Base-by-base conservation (phyloP, 2,888 invertebrate genomes). In the Crematogaster levior region DNA sequence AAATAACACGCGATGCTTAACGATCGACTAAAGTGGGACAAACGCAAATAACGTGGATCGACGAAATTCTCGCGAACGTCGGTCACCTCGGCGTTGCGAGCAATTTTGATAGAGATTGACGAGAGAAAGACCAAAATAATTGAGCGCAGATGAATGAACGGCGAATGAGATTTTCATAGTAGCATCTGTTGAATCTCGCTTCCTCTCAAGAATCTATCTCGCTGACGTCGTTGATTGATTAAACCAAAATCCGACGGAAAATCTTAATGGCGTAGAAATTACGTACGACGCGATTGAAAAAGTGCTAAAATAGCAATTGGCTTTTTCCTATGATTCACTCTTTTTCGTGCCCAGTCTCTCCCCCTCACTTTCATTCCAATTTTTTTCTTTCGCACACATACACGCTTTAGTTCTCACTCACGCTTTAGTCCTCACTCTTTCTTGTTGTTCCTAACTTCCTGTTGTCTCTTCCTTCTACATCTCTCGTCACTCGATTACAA, bases 261-360 rank as follows among this genome's bases (percentile, higher is more conserved):
- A 82, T 65, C 56, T 63, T 81, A 84, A 83, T 84, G 75, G 77
- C 77, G 66, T 84, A 86, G 70, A 85, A 88, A 84, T 89, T 89
- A 89, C 89, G 81, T 84, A 88, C 70, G 85, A 68, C 82, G 89
- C 81, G 87, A 89, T 86, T 92, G 90, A 75, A 91, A 91, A 92
- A 91, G 91, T 92, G 89, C 86, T 90, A 91, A 92, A 92, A 92
- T 91, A 92, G 90, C 92, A 86, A 91, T 89, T 90, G 88, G 90
- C 87, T 91, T 89, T 84, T 81, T 84, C 65, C 85, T 85, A 82
- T 84, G 81, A 79, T 84, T 85, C 85, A 70, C 48, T 66, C 72
- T 83, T 56, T 60, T 43, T 27, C 68, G 79, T 80, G 24, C 12
- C 66, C 75, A 12, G 0, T 21, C 61, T 70, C 53, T 75, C 72